Base-by-base conservation (phyloP, 2,113 vertebrate genomes). In the Mohoua ochrocephala region DNA sequence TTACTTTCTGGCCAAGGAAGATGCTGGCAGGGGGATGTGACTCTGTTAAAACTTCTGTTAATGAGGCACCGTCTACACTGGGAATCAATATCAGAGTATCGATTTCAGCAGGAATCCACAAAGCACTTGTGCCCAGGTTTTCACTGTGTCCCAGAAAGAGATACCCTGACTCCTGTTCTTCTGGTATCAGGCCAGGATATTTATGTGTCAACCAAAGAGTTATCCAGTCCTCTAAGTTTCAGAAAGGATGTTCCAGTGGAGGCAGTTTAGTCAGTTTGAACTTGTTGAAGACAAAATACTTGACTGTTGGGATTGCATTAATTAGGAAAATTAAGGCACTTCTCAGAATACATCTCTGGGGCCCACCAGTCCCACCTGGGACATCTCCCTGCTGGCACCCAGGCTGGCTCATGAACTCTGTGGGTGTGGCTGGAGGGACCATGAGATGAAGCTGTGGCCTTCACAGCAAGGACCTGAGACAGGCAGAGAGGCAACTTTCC, bases 1-100 rank as follows among this genome's bases (percentile, higher is more conserved):
- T 70, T 63, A 20, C 31, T 94, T 97, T 94, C 75, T 64, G 65
- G 27, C 54, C 10, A 87, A 65, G 54, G 75, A 69, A 90, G 50
- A 35, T 68, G 70, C 33, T 65, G 35, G 54, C 45, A 45, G 33
- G 30, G 89, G 49, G 49, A 60, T 84, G 54, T 31, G 33, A 10
- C 21, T 67, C 11, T 56, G 33, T 77, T 49, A 53, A 86, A 86
- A 75, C 35, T 68, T 57, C 45, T 47, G 28, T 50, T 86, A 64
- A 70, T 39, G 71, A 84, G 60, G 52, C 39, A 69, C n/a, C 35
- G 45, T 28, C 70, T 69, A 16, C 7, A 7, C 50, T 23, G 63
- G 44, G 45, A 65, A 79, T 71, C 44, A 53, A 26, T 75, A 44
- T 61, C 65, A 89, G 59, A 35, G 75, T 67, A 75, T 57, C 65